A percentile compares a stretch with the other conserved stretches of the same genome.
phyloP scores from a whole-genome alignment of 2,888 invertebrate genomes.

The Drosophila diplacantha region DNA sequence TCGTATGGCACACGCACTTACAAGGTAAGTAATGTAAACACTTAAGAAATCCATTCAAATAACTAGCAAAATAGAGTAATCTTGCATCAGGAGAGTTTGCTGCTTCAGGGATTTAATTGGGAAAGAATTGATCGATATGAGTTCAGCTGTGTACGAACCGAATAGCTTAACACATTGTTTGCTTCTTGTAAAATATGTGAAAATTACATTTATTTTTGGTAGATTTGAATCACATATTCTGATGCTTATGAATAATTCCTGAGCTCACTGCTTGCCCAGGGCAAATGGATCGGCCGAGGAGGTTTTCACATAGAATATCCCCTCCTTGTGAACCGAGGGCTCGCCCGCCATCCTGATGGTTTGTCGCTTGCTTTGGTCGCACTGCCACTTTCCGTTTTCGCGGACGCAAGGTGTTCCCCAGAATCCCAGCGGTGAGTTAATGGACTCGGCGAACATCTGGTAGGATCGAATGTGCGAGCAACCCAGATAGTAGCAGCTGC shows the following conservation, averaged over 20 bases:
- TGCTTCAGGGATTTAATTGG: background rate
- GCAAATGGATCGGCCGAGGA: conserved; percentile 64
- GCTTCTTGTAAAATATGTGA: background rate
- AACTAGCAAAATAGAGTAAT: background rate
- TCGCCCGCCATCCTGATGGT: conserved; percentile 72
- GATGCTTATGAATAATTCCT: background rate
- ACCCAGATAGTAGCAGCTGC: conserved; percentile 67
- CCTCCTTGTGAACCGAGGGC: conserved; percentile 62
- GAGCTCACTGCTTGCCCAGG: conserved; percentile 49
- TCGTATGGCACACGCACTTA: no score
- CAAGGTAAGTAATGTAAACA: background rate
- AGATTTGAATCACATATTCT: conserved; percentile 18
- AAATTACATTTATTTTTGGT: conserved; percentile 9
- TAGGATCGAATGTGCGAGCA: conserved; percentile 75
- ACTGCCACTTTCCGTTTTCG: conserved; percentile 59
- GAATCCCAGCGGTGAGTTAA: conserved; percentile 67
- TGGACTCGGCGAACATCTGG: conserved; percentile 75
- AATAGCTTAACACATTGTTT: background rate
- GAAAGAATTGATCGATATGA: background rate
- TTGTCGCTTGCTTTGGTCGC: conserved; percentile 56
- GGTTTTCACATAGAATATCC: conserved; percentile 72
- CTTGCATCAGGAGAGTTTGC: background rate
- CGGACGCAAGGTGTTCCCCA: conserved; percentile 70
- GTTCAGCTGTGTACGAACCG: background rate
- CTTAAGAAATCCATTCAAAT: background rate